Evolutionary conservation across 2,797 vertebrate species (phyloP).

Genomic region (Cynodonichthys magdalenae): DNA sequence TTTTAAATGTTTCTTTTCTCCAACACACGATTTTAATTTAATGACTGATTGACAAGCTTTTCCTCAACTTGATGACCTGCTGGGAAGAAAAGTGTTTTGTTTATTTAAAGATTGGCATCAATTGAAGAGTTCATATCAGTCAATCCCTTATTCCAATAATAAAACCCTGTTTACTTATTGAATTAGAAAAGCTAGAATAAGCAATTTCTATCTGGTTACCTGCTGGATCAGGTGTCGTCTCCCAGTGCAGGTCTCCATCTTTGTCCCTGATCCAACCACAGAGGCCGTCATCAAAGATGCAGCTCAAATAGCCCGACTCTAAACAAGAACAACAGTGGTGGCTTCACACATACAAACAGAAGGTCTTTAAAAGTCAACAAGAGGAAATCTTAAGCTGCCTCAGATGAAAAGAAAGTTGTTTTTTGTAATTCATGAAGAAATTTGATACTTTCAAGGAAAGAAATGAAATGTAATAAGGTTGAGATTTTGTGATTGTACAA

Average conservation of each 20-base stretch:
- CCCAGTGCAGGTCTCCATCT: constrained; percentile 92
- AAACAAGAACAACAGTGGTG: constrained; percentile 23
- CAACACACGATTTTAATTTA: too few relatives aligned
- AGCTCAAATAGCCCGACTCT: constrained; percentile 90
- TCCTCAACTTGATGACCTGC: too few relatives aligned
- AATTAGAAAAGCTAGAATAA: too few relatives aligned
- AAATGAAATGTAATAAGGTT: not conserved
- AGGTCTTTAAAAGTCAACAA: constrained; percentile 12
- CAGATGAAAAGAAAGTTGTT: constrained; percentile 16
- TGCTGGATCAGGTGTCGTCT: constrained; percentile 84
- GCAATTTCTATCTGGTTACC: constrained; percentile 72
- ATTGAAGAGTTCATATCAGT: too few relatives aligned
- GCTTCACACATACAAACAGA: not conserved
- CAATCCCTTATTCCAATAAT: too few relatives aligned
- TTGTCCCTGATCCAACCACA: constrained; percentile 93
- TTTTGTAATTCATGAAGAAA: constrained; percentile 17
- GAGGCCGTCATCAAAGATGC: constrained; percentile 91
- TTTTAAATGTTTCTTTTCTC: too few relatives aligned
- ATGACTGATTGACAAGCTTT: too few relatives aligned
- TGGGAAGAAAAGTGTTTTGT: too few relatives aligned
- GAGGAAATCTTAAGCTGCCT: constrained; percentile 9
- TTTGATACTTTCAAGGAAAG: constrained; percentile 2
- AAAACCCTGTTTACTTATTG: too few relatives aligned
- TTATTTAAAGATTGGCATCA: too few relatives aligned
- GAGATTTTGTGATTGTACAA: not conserved